These are phyloP conservation scores for Clistopyga incitator DNA, from an alignment of 2,888 invertebrate genomes.

Conservation along the genomic window DNA sequence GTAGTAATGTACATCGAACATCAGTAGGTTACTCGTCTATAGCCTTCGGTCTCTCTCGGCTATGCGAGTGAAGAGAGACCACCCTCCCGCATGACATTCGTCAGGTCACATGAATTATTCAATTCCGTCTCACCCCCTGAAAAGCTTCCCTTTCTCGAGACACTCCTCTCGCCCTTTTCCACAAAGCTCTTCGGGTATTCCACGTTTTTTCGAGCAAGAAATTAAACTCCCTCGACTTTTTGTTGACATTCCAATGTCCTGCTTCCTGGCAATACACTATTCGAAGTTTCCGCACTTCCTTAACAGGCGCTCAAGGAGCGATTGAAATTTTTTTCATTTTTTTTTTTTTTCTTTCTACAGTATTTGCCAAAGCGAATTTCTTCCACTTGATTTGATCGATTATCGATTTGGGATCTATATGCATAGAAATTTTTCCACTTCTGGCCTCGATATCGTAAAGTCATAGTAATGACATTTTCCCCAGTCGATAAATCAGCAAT, in stretches of 20 bases:
- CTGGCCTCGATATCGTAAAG: background rate
- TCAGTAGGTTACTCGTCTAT: conserved; percentile 35
- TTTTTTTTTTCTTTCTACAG: background rate
- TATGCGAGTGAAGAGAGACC: conserved; percentile 5
- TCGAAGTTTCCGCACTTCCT: conserved; percentile 24
- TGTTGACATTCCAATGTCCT: conserved; percentile 51
- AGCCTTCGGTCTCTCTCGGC: conserved; percentile 20
- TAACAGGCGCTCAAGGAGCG: background rate
- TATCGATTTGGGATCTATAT: conserved; percentile 3
- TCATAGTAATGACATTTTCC: background rate
- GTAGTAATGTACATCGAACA: conserved; percentile 29
- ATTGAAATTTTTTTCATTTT: background rate
- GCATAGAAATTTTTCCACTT: background rate
- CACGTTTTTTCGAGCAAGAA: conserved; percentile 69
- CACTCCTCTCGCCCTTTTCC: conserved; percentile 9
- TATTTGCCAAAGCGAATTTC: too few species aligned
- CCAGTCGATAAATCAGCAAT: background rate
- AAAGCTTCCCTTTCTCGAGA: conserved; percentile 49
- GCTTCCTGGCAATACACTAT: conserved; percentile 21
- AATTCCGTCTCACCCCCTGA: conserved; percentile 67
- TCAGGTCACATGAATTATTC: conserved; percentile 79
- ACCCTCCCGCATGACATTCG: conserved; percentile 67
- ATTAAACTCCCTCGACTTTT: conserved; percentile 37
- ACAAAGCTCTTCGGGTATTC: conserved; percentile 56
- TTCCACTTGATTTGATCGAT: conserved; percentile 1